Conservation (phyloP, 2,888 invertebrate species). For the Baronia brevicornis region DNA sequence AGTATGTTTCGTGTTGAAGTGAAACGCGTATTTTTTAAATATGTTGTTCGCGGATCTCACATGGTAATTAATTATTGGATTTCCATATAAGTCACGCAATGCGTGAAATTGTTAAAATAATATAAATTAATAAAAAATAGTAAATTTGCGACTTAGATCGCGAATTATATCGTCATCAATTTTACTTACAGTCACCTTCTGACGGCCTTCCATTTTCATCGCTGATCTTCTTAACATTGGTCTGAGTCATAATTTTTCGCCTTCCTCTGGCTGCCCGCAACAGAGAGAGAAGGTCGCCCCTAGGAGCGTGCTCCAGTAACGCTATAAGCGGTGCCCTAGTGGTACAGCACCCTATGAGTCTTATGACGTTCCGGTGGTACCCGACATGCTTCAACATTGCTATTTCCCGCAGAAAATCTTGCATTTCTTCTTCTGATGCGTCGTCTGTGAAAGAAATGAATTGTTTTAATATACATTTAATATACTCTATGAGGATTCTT, state of each 20-base stretch:
- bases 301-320: constrained; percentile 85
- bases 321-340: constrained; percentile 80
- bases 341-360: constrained; percentile 84
- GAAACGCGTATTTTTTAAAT: too few species aligned
- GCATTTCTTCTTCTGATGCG: constrained; percentile 75
- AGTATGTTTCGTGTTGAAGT: too few species aligned
- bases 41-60: too few species aligned
- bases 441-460: constrained; percentile 52
- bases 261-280: constrained; percentile 67
- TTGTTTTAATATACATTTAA: too few species aligned
- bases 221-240: constrained; percentile 60
- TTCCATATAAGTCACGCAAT: too few species aligned
- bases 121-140: too few species aligned
- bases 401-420: constrained; percentile 86
- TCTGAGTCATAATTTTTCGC: constrained; percentile 44
- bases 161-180: constrained; percentile 2
- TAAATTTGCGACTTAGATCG: too few species aligned
- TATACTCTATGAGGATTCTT: too few species aligned
- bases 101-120: too few species aligned
- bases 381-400: constrained; percentile 86
- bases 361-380: constrained; percentile 84
- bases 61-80: too few species aligned
- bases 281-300: constrained; percentile 83
- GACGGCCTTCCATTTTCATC: constrained; percentile 54
- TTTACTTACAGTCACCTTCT: constrained; percentile 75